These are phyloP conservation scores for Drosophila bipectinata DNA, from an alignment of 1,140 invertebrate species.

Conservation along the genomic window DNA sequence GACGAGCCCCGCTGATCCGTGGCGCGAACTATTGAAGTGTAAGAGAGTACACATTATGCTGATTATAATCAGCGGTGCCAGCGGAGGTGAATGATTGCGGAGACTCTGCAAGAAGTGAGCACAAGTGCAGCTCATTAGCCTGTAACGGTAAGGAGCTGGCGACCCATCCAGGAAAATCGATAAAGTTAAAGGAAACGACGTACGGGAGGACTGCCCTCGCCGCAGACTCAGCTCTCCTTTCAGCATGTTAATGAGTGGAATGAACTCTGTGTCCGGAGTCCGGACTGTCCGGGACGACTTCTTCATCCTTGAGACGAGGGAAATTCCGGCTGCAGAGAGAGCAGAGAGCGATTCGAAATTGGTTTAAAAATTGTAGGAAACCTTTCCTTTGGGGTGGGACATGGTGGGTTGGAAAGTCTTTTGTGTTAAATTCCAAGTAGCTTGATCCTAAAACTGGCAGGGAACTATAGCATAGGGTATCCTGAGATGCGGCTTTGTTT, in stretches of 20 bases:
- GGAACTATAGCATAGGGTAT: too few species aligned
- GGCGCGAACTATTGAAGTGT: conserved; percentile 81
- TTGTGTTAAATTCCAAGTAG: neutral
- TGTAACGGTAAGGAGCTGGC: conserved; percentile 45
- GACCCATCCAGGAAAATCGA: conserved; percentile 60
- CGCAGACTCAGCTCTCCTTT: conserved; percentile 2
- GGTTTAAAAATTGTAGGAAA: conserved; percentile 32
- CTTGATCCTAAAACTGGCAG: too few species aligned
- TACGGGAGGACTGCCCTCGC: conserved; percentile 15
- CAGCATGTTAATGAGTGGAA: conserved; percentile 75
- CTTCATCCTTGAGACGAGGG: conserved; percentile 35
- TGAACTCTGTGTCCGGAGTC: conserved; percentile 51
- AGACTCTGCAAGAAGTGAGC: conserved; percentile 16
- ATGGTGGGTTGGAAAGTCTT: conserved; percentile 20
- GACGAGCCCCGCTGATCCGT: conserved; percentile 59
- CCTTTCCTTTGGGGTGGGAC: conserved; percentile 6
- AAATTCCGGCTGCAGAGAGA: conserved; percentile 25
- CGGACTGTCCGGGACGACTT: conserved; percentile 24
- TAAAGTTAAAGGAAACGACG: conserved; percentile 73
- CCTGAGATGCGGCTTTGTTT: neutral
- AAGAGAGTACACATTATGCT: conserved; percentile 81
- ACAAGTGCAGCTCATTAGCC: conserved; percentile 74
- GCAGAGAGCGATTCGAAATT: conserved; percentile 41
- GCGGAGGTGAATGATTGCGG: conserved; percentile 56
- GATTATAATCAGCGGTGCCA: conserved; percentile 72